phyloP scores from a whole-genome alignment of 2,797 vertebrate genomes.

The Anableps anableps region DNA sequence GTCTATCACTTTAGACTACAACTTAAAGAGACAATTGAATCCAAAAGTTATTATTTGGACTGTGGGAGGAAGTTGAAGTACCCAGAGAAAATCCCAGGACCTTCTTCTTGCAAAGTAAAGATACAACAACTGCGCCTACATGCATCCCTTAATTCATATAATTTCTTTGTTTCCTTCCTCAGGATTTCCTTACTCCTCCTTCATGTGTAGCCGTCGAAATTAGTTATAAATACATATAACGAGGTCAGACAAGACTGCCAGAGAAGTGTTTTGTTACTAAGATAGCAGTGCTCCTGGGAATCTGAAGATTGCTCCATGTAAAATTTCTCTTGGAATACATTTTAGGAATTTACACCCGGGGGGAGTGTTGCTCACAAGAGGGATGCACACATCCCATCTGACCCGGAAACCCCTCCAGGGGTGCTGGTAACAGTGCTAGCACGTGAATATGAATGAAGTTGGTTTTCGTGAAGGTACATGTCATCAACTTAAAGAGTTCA shows the following conservation, averaged over 20 bases:
- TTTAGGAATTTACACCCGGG: slow-evolving; percentile 25
- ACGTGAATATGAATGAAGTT: slow-evolving; percentile 25
- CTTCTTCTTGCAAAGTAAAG: background rate
- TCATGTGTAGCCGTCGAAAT: background rate
- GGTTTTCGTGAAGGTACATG: slow-evolving; percentile 41
- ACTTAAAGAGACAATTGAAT: too few relatives aligned
- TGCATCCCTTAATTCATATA: background rate
- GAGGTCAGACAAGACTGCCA: slow-evolving; percentile 5
- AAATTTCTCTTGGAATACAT: slow-evolving; percentile 6
- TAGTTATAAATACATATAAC: background rate
- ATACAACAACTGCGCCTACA: background rate
- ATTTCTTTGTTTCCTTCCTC: background rate
- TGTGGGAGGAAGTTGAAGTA: background rate
- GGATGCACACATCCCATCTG: slow-evolving; percentile 13
- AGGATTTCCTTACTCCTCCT: background rate
- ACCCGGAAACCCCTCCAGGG: slow-evolving; percentile 33
- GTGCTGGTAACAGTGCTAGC: background rate
- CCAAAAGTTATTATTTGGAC: too few relatives aligned
- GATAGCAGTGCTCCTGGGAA: background rate
- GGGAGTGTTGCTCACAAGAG: slow-evolving; percentile 22
- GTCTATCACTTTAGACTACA: too few relatives aligned
- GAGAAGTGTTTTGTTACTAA: slow-evolving; percentile 2
- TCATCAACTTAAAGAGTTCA: slow-evolving; percentile 43
- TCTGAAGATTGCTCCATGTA: slow-evolving; percentile 7
- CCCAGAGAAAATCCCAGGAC: background rate